phyloP scores from a whole-genome alignment of 2,113 vertebrate genomes.

The Poecilia latipinna region DNA sequence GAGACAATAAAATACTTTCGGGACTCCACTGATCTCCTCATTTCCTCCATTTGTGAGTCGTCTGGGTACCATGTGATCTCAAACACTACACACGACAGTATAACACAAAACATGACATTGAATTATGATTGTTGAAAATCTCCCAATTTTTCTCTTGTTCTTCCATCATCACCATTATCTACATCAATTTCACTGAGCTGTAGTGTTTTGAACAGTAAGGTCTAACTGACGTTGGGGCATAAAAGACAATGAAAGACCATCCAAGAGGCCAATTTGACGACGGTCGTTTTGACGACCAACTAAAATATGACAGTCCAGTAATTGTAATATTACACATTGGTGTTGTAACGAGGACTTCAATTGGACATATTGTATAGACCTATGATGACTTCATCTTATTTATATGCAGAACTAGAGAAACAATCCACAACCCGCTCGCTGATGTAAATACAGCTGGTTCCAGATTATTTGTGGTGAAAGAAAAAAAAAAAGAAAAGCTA shows the following conservation, averaged over 20 bases:
- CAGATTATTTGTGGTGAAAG: not conserved
- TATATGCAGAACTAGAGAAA: not conserved
- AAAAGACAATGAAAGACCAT: not conserved
- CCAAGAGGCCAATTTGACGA: not conserved
- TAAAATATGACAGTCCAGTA: not conserved
- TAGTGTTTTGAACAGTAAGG: not conserved
- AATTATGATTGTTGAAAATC: not conserved
- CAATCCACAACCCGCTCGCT: not conserved
- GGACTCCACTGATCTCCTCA: not conserved
- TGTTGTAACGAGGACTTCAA: not conserved
- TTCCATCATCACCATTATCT: not conserved
- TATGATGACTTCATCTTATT: not conserved
- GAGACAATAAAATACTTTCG: conserved; percentile 18
- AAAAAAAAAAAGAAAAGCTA: no score
- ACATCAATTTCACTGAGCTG: not conserved
- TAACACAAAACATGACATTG: not conserved
- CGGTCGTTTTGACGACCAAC: not conserved
- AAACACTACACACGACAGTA: not conserved
- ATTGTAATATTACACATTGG: not conserved
- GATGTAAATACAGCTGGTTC: not conserved
- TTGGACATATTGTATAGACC: not conserved
- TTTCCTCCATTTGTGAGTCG: conserved; percentile 8
- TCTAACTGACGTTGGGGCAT: not conserved
- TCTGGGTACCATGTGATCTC: conserved; percentile 4
- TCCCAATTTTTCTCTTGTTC: not conserved